phyloP scores from a whole-genome alignment of 2,797 vertebrate species.

The Anguilla anguilla region DNA sequence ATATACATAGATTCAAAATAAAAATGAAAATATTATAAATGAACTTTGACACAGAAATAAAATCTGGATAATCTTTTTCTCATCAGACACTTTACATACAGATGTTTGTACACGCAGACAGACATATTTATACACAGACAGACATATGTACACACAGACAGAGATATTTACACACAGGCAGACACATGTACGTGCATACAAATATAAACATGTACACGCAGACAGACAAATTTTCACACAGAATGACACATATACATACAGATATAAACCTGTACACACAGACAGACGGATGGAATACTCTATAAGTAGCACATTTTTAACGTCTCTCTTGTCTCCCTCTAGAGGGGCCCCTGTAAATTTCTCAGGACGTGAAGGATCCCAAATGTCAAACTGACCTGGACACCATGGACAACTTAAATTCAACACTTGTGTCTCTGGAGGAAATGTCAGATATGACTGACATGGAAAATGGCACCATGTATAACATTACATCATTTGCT shows the following conservation, averaged over 20 bases:
- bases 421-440: not conserved
- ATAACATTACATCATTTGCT: no score
- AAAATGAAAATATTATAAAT: no score
- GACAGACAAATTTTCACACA: constrained; percentile 32
- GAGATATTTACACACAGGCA: constrained; percentile 62
- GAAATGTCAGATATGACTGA: no score
- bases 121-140: not conserved
- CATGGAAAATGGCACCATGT: no score
- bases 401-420: not conserved
- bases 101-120: not conserved
- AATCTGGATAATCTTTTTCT: no score
- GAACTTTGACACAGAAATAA: no score
- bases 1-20: no score
- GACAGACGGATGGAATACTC: not conserved
- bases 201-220: constrained; percentile 37
- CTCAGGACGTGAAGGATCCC: not conserved
- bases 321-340: not conserved
- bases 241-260: constrained; percentile 31
- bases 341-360: not conserved
- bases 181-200: constrained; percentile 56
- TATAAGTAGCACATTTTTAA: not conserved
- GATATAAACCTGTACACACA: constrained; percentile 16
- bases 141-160: constrained; percentile 33
- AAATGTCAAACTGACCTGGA: not conserved
- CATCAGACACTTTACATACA: not conserved